Percentiles rank a stretch among this genome's conserved stretches.
phyloP scores from a whole-genome alignment of 2,888 invertebrate genomes.

The Caenorhabditis panamensis region DNA sequence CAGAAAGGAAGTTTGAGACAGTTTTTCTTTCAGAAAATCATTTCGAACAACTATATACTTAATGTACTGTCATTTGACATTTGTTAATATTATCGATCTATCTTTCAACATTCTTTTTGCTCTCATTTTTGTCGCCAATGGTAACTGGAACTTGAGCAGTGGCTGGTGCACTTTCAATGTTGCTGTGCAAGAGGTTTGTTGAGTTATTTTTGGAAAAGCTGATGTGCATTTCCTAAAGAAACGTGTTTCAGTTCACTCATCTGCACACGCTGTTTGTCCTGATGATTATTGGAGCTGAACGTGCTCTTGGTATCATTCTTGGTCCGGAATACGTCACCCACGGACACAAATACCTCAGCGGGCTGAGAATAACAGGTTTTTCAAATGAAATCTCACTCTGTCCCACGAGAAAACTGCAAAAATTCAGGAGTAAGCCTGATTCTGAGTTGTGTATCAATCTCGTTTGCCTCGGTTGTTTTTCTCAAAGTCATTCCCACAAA shows the following conservation, averaged over 20 bases:
- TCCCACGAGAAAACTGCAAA: background rate
- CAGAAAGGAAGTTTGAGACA: too few species aligned
- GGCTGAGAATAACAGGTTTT: conserved; percentile 36
- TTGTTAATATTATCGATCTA: conserved; percentile 62
- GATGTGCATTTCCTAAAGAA: background rate
- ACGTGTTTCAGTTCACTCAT: conserved; percentile 69
- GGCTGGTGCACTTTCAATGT: conserved; percentile 75
- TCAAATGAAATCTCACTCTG: background rate
- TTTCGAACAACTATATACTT: conserved; percentile 56
- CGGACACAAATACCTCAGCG: conserved; percentile 42
- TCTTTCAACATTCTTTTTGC: conserved; percentile 73
- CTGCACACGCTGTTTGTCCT: conserved; percentile 74
- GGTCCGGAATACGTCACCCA: conserved; percentile 47
- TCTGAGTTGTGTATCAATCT: conserved; percentile 42
- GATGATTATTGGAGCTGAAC: conserved; percentile 76
- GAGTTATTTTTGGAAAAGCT: background rate
- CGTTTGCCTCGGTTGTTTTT: conserved; percentile 51
- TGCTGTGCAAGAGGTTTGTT: conserved; percentile 74
- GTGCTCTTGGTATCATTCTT: conserved; percentile 70
- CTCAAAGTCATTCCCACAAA: conserved; percentile 71
- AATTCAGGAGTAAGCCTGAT: conserved; percentile 41
- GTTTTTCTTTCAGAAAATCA: conserved; percentile 49
- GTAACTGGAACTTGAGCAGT: conserved; percentile 74
- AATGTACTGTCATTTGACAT: conserved; percentile 62
- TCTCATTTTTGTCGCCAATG: conserved; percentile 74